Percentiles rank a stretch among this genome's conserved stretches.
Evolutionary conservation across 2,888 invertebrate genomes (phyloP).

Genomic region (Calameuta pallipes): DNA sequence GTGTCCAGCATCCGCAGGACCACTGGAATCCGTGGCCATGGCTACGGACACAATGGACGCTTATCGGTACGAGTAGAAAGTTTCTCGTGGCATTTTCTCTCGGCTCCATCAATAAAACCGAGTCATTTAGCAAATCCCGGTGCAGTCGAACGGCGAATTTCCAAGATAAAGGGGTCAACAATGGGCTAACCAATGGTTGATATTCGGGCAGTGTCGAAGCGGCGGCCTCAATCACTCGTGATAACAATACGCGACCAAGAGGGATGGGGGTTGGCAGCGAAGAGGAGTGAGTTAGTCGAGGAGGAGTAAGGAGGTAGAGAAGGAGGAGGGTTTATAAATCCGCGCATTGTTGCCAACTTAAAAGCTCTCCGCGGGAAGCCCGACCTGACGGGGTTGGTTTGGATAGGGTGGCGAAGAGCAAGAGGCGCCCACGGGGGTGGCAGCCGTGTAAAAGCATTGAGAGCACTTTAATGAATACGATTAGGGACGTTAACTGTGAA

Average conservation of each 20-base stretch:
- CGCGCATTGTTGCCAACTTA: conserved; percentile 65
- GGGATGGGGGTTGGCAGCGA: neutral
- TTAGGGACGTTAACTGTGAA: conserved; percentile 62
- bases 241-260: conserved; percentile 56
- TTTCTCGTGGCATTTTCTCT: conserved; percentile 30
- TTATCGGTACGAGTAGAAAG: conserved; percentile 41
- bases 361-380: conserved; percentile 47
- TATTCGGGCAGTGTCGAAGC: conserved; percentile 65
- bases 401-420: conserved; percentile 43
- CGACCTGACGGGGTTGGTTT: conserved; percentile 9
- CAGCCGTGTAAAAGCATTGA: conserved; percentile 61
- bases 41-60: conserved; percentile 39
- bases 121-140: conserved; percentile 59
- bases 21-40: neutral
- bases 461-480: conserved; percentile 65
- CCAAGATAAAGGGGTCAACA: conserved; percentile 65
- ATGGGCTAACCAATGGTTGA: conserved; percentile 62
- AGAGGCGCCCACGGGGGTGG: conserved; percentile 37
- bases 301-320: neutral
- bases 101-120: conserved; percentile 63
- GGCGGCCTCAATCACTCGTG: conserved; percentile 61
- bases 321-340: conserved; percentile 61
- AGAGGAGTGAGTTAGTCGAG: neutral
- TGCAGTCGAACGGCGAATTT: conserved; percentile 49
- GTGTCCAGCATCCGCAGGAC: neutral